These are phyloP conservation scores for Beroe forskalii DNA, from an alignment of 37 sponge, comb jelly and placozoan genomes.

Conservation along the genomic window DNA sequence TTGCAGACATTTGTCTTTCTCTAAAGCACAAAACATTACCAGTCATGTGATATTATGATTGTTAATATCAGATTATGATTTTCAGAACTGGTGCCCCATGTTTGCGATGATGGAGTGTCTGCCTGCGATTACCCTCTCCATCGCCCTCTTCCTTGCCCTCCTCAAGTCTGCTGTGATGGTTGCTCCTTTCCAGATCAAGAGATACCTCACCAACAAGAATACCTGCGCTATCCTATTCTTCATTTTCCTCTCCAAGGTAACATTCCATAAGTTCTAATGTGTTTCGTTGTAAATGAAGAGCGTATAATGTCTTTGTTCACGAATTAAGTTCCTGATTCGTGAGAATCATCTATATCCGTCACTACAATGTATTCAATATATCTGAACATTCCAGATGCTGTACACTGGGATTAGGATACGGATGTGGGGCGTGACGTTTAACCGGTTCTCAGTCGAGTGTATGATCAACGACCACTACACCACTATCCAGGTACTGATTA, in stretches of 20 bases:
- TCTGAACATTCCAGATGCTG: neutral
- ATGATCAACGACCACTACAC: constrained; percentile 42
- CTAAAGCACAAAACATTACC: too few species aligned
- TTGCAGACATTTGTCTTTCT: too few species aligned
- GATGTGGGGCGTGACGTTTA: neutral
- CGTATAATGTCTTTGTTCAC: neutral
- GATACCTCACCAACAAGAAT: neutral
- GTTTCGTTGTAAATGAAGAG: neutral
- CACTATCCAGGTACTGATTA: constrained; percentile 4
- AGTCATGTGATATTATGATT: too few species aligned
- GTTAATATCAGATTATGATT: too few species aligned
- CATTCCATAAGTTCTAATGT: too few species aligned
- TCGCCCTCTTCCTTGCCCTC: constrained; percentile 5
- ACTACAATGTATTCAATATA: neutral
- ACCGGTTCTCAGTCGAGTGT: constrained; percentile 17
- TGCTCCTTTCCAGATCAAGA: neutral
- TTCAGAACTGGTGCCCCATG: constrained; percentile 18
- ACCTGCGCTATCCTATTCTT: neutral
- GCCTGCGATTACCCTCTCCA: constrained; percentile 15
- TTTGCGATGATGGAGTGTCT: constrained; percentile 43
- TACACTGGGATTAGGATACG: neutral
- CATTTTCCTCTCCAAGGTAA: constrained; percentile 1
- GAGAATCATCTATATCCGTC: neutral
- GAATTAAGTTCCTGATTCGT: neutral
- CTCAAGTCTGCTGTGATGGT: neutral